These are phyloP conservation scores for Pandion haliaetus DNA, from an alignment of 2,113 vertebrate genomes.

Conservation along the genomic window DNA sequence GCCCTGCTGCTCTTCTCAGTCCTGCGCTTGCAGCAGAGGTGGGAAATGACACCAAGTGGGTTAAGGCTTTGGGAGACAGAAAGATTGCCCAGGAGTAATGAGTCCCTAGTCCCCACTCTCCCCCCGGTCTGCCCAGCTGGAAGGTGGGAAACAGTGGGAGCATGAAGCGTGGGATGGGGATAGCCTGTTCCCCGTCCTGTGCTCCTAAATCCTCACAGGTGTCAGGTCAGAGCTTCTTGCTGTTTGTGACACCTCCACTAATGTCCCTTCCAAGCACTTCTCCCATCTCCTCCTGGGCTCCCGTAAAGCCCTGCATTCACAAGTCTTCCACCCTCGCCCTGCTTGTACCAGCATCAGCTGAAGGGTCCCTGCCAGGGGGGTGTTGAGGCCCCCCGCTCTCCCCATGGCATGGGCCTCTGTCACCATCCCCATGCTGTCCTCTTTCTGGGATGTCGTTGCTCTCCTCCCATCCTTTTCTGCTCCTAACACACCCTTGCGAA, in stretches of 20 bases:
- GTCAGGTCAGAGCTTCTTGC: not conserved
- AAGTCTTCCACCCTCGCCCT: not conserved
- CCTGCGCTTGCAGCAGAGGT: not conserved
- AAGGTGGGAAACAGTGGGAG: not conserved
- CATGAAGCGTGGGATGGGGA: not conserved
- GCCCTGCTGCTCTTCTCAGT: not conserved
- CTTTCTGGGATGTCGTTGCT: not conserved
- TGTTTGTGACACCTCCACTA: not conserved
- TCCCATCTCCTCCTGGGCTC: not conserved
- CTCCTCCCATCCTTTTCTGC: not conserved
- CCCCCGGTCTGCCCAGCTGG: not conserved
- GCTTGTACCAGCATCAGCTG: not conserved
- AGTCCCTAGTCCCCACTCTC: not conserved
- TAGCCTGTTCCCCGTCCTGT: not conserved
- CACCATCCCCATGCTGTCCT: not conserved
- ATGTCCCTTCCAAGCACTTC: not conserved
- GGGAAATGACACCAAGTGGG: not conserved
- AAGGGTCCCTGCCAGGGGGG: not conserved
- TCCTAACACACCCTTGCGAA: not conserved
- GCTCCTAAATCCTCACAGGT: not conserved
- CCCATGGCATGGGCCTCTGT: not conserved
- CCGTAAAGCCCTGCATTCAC: not conserved
- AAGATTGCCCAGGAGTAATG: not conserved
- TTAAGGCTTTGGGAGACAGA: not conserved
- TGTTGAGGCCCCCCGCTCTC: too few species aligned